Base-by-base conservation (phyloP, 64 coral and sea anemone species). In the Montipora cactus region DNA sequence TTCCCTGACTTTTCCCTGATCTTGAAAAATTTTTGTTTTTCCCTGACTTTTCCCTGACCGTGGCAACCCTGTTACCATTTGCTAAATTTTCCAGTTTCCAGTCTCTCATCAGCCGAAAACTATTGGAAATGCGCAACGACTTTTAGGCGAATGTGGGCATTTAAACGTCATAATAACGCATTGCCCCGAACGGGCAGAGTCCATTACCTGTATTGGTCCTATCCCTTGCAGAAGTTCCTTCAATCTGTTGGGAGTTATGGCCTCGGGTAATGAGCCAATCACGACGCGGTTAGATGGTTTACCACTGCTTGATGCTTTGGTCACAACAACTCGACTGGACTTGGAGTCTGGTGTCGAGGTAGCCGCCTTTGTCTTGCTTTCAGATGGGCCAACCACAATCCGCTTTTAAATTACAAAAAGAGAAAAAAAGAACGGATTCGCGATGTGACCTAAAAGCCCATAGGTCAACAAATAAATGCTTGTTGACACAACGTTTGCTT, bases 231-330 rank as follows among this genome's bases (percentile, higher is more conserved):
- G 53, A 6, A 98, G 89, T 73, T 98, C 97, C 51, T 98, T 98
- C 14, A 98, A 83, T 77, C 92, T 91, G 64, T 61, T 94, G 45
- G 97, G 97, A 49, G 97, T 98, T 37, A 98, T 98, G 5, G 81
- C 68, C 37, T 95, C 84, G 5, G 97, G 97, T 16, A 98, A 74
- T 0, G 97, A 98, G 13, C 97, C 97, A 85, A 98, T 98, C 76
- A 98, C 97, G 4, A 98, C 95, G 59, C 97, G 97, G 57, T 98
- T 98, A 8, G 94, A 91, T 23, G 97, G 97, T 58, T 98, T 98
- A 21, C 97, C 97, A 23, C 93, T 83, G 62, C 88, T 96, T 2
- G 94, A 91, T 49, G 94, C 89, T 59, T 98, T 98, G 44, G 91
- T 98, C 5, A 95, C 97, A 6, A 98, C 94, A 78, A 98, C 97